phyloP scores from a whole-genome alignment of 2,797 vertebrate genomes.

The Rhynchonycteris naso region DNA sequence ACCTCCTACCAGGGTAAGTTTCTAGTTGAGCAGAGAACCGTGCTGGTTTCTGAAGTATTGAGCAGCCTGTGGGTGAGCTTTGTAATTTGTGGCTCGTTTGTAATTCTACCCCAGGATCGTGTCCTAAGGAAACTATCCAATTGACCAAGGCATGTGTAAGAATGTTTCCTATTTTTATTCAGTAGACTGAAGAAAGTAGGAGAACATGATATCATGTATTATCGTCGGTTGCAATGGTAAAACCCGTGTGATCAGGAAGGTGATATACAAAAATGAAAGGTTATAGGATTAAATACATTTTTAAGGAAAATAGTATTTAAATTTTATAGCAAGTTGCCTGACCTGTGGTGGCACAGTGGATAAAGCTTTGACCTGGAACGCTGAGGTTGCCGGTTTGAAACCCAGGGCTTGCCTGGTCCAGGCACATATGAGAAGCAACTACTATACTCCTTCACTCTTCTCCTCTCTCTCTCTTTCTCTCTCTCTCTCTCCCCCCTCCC shows the following conservation, averaged over 20 bases:
- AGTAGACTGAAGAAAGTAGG: not conserved
- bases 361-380: too few relatives aligned
- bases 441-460: too few relatives aligned
- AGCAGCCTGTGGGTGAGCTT: not conserved
- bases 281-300: not conserved
- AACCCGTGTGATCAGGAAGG: not conserved
- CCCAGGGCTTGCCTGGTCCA: too few relatives aligned
- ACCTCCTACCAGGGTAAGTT: not conserved
- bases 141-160: not conserved
- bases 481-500: too few relatives aligned
- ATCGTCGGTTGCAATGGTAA: not conserved
- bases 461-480: too few relatives aligned
- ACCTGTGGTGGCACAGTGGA: too few relatives aligned
- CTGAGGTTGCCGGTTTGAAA: too few relatives aligned
- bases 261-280: not conserved
- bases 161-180: not conserved
- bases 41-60: not conserved
- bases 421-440: too few relatives aligned
- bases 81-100: not conserved
- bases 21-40: not conserved
- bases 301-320: not conserved
- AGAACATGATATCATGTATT: not conserved
- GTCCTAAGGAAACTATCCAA: not conserved
- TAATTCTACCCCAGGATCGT: not conserved
- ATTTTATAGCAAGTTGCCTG: not conserved